Evolutionary conservation across 2,888 invertebrate genomes (phyloP), one percentile per base, ranked within the genome.

Genomic region (Dinocampus coccinellae): DNA sequence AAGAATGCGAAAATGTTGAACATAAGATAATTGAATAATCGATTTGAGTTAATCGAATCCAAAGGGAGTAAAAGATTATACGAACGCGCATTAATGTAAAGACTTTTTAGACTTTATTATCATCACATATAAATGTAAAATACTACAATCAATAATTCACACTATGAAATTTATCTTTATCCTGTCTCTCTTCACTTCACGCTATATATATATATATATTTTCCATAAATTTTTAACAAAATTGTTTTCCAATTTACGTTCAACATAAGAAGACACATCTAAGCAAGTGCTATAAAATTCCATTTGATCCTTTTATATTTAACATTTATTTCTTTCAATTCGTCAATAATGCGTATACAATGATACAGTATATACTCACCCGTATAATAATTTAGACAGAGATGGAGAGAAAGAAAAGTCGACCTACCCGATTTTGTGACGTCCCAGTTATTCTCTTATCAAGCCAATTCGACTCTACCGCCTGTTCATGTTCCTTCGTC

Each of bases 1-100:
- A 55, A 52, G 29, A 42, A 61, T 16, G 29, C 53, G 62, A 63
- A 36, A 63, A 55, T 63, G 36, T 29, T 24, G 26, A 36, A 29
- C 42, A 58, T 63, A 62, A 63, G 63, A 55, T 69, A 69, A 64
- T 69, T 69, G 69, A 61, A 69, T 69, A 69, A 69, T 69, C 63
- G 69, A 69, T 69, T 36, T 9, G 55, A 69, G 20, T 63, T 55
- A 55, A 69, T 62, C 63, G 55, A 34, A 55, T 55, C 29, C 63
- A 3, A 63, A 24, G 29, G 3, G 53, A 36, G 33, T 33, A 53
- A 34, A 63, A 55, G 34, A 53, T 65, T 65, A 16, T 65, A n/a
- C 34, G 53, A 53, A 52, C 34, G 62, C 39, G 16, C 2, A 22
- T 62, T 39, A 7, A 39, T 62, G 11, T n/a, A n/a, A 24, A 42